Conservation (phyloP, 2,113 vertebrate species). For the Caranx melampygus region DNA sequence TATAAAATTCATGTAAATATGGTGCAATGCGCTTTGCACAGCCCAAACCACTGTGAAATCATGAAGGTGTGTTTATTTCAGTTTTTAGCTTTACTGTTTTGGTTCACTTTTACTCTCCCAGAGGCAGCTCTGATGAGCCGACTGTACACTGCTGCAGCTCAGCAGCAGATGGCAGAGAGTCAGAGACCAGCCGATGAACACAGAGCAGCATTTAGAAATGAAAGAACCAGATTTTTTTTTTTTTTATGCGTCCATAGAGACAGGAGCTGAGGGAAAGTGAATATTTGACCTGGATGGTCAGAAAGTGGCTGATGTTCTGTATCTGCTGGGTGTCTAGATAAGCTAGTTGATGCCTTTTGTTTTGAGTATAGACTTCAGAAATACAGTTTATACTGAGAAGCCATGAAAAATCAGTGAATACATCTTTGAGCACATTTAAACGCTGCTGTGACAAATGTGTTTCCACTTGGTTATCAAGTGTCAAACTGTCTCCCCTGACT, state of each 20-base stretch:
- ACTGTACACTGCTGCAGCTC: not conserved
- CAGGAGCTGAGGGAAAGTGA: not conserved
- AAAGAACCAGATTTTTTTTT: not conserved
- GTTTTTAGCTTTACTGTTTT: not conserved
- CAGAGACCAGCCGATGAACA: not conserved
- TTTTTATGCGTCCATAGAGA: not conserved
- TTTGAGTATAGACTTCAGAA: not conserved
- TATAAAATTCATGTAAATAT: too few species aligned
- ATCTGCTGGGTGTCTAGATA: not conserved
- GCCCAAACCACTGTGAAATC: not conserved
- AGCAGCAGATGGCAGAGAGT: not conserved
- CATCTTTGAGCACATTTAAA: not conserved
- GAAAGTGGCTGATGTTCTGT: not conserved
- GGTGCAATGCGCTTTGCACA: too few species aligned
- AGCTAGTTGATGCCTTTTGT: not conserved
- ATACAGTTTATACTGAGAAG: not conserved
- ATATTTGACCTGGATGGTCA: not conserved
- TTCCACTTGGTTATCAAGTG: not conserved
- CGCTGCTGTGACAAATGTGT: not conserved
- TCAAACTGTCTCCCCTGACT: not conserved
- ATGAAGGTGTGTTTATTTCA: not conserved
- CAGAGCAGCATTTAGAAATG: not conserved
- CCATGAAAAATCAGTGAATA: not conserved
- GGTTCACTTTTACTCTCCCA: not conserved
- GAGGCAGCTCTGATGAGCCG: not conserved